Conservation (phyloP, 2,113 vertebrate genomes). For the Peromyscus polionotus region DNA sequence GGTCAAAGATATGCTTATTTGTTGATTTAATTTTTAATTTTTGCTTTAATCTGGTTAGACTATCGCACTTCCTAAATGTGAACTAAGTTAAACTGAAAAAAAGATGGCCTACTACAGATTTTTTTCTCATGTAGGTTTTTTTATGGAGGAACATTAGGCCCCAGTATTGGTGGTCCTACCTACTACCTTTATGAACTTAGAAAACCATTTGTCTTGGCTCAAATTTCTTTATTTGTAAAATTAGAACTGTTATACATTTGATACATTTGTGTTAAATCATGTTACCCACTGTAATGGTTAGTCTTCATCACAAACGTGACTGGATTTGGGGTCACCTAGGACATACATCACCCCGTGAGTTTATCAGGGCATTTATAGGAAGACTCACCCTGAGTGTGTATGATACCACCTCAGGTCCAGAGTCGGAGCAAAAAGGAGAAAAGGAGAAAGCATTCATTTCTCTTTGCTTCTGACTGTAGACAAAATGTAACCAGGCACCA, state of each 20-base stretch:
- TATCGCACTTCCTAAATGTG: background rate
- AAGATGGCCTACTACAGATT: background rate
- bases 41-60: background rate
- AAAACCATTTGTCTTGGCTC: background rate
- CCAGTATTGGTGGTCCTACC: background rate
- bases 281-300: background rate
- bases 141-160: background rate
- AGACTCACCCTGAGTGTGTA: background rate
- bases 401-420: background rate
- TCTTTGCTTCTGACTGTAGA: background rate
- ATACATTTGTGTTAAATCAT: background rate
- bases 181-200: background rate
- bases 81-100: background rate
- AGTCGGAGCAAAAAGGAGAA: background rate
- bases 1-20: background rate
- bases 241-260: background rate
- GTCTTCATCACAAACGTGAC: background rate
- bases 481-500: too few relatives aligned
- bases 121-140: background rate
- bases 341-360: background rate
- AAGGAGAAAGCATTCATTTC: background rate
- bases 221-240: slow-evolving; percentile 34
- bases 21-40: slow-evolving; percentile 6
- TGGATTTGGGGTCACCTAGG: background rate
- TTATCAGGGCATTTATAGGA: background rate